Evolutionary conservation across 2,888 invertebrate genomes (phyloP), one percentile per base, ranked within the genome.

Genomic region (Pollenia angustigena): DNA sequence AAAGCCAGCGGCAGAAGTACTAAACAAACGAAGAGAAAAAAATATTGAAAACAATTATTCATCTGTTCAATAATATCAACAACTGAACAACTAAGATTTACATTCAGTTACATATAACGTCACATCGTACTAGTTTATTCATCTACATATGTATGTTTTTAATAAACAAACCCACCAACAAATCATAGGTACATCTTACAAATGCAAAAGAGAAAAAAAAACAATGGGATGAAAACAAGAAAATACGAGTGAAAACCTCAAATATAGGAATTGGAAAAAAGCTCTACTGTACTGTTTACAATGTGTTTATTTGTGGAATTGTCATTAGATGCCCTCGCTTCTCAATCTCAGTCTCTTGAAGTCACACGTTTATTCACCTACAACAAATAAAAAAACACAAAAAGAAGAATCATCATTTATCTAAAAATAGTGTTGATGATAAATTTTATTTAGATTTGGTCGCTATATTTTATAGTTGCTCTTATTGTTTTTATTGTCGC

Each of bases 341-440:
- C 54, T 2, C 40, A 8, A 14, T 52, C 10, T n/a, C 2, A 11
- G 9, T 52, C 42, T 11, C 32, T 2, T 42, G 16, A 12, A 42
- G 18, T 8, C 4, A 16, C 12, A 16, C 52, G 18, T 12, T 11
- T 50, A 40, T 14, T 52, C 9, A 16, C 60, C 11, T 62, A 50
- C 50, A 18, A 32, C 52, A 40, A 52, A 8, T 50, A 40, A 14
- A 11, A 32, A 54, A 72, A 32, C 32, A 50, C 23, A 46, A 18
- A 56, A 68, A 50, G 40, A 74, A 66, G 42, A 56, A 69, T 48
- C 40, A 76, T 82, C 62, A 69, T 76, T 82, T 62, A 54, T 69
- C 44, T 69, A 69, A 62, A 82, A 76, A 82, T 69, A 82, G 82
- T 76, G 75, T 69, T 76, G 68, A 62, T 82, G 76, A 82, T 76